phyloP scores from a whole-genome alignment of 2,888 invertebrate genomes.

The Lithophane semibrunnea region DNA sequence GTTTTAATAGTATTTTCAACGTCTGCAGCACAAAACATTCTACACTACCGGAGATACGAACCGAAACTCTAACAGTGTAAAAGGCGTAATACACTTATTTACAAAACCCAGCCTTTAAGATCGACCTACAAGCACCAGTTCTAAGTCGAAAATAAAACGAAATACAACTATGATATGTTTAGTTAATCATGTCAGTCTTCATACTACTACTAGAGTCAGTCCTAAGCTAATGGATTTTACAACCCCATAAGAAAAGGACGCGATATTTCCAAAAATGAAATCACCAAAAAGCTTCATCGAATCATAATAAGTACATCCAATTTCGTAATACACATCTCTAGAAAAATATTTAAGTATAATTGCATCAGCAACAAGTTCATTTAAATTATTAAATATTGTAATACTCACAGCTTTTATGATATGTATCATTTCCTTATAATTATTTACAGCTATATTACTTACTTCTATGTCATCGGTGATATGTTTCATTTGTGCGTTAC shows the following conservation, averaged over 20 bases:
- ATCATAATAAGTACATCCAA: constrained; percentile 84
- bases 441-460: constrained; percentile 85
- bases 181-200: constrained; percentile 89
- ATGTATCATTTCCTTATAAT: constrained; percentile 87
- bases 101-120: constrained; percentile 90
- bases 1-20: constrained; percentile 26
- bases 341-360: constrained; percentile 90
- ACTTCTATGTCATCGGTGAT: constrained; percentile 79
- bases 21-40: constrained; percentile 70
- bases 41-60: constrained; percentile 71
- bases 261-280: constrained; percentile 87
- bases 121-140: constrained; percentile 91
- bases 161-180: constrained; percentile 89
- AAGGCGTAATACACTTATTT: constrained; percentile 88
- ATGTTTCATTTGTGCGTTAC: constrained; percentile 81
- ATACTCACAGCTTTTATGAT: constrained; percentile 90
- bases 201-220: constrained; percentile 89
- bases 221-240: constrained; percentile 89
- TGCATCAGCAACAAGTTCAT: constrained; percentile 88
- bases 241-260: constrained; percentile 90
- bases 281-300: constrained; percentile 87
- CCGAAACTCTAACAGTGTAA: constrained; percentile 83
- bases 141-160: constrained; percentile 89
- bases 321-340: constrained; percentile 89
- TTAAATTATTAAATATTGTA: constrained; percentile 89